These are phyloP conservation scores for Candoia aspera DNA, from an alignment of 2,113 vertebrate genomes.

Conservation along the genomic window DNA sequence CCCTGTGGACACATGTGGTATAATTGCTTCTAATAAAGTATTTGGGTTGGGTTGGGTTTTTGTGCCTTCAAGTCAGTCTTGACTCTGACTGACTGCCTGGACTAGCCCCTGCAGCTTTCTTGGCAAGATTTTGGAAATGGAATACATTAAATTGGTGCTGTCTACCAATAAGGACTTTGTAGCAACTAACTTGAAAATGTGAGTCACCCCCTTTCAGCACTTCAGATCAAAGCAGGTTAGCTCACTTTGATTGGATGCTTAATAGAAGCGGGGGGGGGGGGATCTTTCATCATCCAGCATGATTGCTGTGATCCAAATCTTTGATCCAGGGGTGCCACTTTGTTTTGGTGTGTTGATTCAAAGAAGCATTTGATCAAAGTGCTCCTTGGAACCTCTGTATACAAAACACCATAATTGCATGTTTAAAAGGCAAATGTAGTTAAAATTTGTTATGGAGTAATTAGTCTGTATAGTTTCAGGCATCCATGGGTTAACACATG, in stretches of 20 bases:
- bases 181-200: neutral
- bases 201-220: neutral
- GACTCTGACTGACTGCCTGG: neutral
- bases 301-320: neutral
- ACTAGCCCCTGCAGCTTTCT: neutral
- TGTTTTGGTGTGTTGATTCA: neutral
- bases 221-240: neutral
- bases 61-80: neutral
- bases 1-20: neutral
- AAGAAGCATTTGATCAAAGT: neutral
- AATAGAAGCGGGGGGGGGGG: neutral
- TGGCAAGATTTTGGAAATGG: neutral
- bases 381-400: neutral
- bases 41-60: neutral
- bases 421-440: neutral
- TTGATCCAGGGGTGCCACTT: neutral
- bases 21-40: neutral
- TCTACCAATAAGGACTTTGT: neutral
- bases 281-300: neutral
- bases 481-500: neutral
- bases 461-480: neutral
- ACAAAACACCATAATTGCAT: neutral
- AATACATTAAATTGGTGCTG: neutral
- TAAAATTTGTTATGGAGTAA: neutral
- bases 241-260: neutral